These are phyloP conservation scores for Xiphias gladius DNA, from an alignment of 2,113 vertebrate genomes.

Conservation along the genomic window DNA sequence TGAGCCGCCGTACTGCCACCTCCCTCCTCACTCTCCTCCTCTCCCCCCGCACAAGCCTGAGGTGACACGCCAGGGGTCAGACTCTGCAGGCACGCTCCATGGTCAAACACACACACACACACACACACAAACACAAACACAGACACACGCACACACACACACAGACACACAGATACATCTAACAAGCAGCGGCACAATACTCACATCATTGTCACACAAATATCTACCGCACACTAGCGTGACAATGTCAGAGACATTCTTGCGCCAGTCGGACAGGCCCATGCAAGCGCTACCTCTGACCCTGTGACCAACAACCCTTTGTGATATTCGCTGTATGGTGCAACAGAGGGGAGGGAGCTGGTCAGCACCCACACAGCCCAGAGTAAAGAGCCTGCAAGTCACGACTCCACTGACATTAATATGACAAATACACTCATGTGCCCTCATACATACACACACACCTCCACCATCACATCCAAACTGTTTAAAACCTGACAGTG, in stretches of 20 bases:
- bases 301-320: constrained; percentile 61
- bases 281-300: constrained; percentile 62
- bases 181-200: constrained; percentile 53
- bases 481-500: background rate
- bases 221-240: constrained; percentile 39
- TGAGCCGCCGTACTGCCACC: constrained; percentile 89
- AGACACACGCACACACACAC: constrained; percentile 4
- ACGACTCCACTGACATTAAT: constrained; percentile 37
- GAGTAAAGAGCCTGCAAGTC: constrained; percentile 49
- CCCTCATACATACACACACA: background rate
- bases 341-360: constrained; percentile 26
- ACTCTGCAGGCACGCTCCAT: constrained; percentile 76
- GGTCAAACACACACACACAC: constrained; percentile 19
- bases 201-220: constrained; percentile 39
- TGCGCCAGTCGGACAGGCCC: constrained; percentile 29
- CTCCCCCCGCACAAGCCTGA: constrained; percentile 84
- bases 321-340: constrained; percentile 63
- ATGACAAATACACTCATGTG: constrained; percentile 17
- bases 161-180: constrained; percentile 24
- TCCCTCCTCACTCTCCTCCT: constrained; percentile 90
- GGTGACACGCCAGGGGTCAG: constrained; percentile 82
- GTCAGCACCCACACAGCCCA: constrained; percentile 54
- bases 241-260: constrained; percentile 53
- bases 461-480: constrained; percentile 14
- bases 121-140: constrained; percentile 2